These are phyloP conservation scores for Synergus japonicus DNA, from an alignment of 2,888 invertebrate species.

Conservation along the genomic window DNA sequence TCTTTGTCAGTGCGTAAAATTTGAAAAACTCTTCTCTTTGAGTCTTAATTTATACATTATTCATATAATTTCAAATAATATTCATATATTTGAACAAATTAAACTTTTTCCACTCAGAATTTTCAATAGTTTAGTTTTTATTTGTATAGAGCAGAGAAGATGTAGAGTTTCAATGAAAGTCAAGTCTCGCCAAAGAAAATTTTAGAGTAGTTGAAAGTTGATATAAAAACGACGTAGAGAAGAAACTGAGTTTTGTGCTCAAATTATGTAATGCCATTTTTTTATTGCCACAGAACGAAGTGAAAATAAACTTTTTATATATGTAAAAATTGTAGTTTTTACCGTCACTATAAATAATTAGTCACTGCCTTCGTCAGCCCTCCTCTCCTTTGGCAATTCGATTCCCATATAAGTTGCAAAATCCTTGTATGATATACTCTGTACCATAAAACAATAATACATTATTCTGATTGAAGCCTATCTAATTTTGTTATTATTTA, in stretches of 20 bases:
- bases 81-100: constrained; percentile 11
- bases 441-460: constrained; percentile 70
- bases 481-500: constrained; percentile 43
- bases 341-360: constrained; percentile 12
- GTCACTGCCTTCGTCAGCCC: constrained; percentile 19
- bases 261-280: constrained; percentile 31
- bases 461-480: constrained; percentile 64
- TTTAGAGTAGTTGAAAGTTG: constrained; percentile 35
- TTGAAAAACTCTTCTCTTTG: constrained; percentile 23
- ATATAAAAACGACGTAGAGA: not conserved
- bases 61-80: not conserved
- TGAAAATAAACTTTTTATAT: constrained; percentile 27
- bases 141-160: constrained; percentile 9
- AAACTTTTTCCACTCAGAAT: not conserved
- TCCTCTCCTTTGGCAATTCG: constrained; percentile 60
- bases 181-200: constrained; percentile 38
- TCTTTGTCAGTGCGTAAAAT: not conserved
- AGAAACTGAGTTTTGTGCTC: constrained; percentile 33
- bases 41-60: not conserved
- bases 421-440: constrained; percentile 73
- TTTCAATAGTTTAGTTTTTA: constrained; percentile 6
- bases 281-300: constrained; percentile 27
- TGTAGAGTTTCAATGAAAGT: constrained; percentile 27
- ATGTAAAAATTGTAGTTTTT: constrained; percentile 16
- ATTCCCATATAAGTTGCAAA: constrained; percentile 67